Evolutionary conservation across 37 sponge, comb jelly and placozoan species (phyloP).

Genomic region (Spongilla lacustris): DNA sequence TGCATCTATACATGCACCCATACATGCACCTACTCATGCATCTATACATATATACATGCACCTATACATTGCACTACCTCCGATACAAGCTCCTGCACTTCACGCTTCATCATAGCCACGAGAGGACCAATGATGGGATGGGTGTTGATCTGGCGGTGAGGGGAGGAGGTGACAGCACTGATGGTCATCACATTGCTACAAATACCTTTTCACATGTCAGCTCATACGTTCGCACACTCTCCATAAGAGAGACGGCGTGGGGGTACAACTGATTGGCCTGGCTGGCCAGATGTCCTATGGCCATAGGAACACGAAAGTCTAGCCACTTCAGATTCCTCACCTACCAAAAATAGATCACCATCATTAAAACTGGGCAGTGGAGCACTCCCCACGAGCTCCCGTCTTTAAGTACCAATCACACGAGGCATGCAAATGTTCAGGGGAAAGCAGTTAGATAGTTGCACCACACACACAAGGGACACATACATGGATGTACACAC

Average conservation of each 20-base stretch:
- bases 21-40: background rate
- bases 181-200: background rate
- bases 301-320: conserved; percentile 89
- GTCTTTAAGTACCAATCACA: no score
- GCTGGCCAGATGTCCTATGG: conserved; percentile 88
- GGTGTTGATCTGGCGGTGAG: conserved; percentile 39
- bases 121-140: conserved; percentile 53
- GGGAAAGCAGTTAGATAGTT: no score
- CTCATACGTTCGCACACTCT: conserved; percentile 93
- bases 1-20: background rate
- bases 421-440: no score
- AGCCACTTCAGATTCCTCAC: conserved; percentile 90
- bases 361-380: no score
- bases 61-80: conserved; percentile 42
- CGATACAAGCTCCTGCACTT: conserved; percentile 71
- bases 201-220: conserved; percentile 91
- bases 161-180: background rate
- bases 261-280: conserved; percentile 98
- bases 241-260: conserved; percentile 96
- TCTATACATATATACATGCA: background rate
- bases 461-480: background rate
- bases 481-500: background rate
- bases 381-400: no score
- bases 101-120: conserved; percentile 80
- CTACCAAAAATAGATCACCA: no score